Evolutionary conservation across 2,797 vertebrate genomes (phyloP).

Genomic region (Pseudotriccus pelzelni): DNA sequence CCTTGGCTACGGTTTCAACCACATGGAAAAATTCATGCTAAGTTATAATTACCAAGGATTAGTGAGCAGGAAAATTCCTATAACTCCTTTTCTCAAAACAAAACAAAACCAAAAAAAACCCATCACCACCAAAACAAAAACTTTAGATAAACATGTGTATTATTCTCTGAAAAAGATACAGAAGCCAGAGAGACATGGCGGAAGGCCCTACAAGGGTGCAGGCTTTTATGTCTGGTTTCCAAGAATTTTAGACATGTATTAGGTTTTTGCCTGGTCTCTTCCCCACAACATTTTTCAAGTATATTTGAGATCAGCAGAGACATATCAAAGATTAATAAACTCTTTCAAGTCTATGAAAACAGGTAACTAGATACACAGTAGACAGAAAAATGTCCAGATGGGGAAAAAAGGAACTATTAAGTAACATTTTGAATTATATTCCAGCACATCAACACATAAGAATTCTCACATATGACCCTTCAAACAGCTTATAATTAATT

Average conservation of each 20-base stretch:
- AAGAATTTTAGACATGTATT: background rate
- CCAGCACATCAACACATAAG: background rate
- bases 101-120: background rate
- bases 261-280: background rate
- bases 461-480: background rate
- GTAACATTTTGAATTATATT: background rate
- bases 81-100: background rate
- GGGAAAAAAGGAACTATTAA: background rate
- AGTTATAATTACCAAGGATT: background rate
- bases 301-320: background rate
- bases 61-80: background rate
- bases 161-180: background rate
- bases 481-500: background rate
- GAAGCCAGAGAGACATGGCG: background rate
- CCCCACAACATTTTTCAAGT: background rate
- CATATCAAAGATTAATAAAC: background rate
- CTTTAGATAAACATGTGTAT: background rate
- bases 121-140: background rate
- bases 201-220: background rate
- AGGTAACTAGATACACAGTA: background rate
- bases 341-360: background rate
- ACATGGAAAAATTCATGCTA: background rate
- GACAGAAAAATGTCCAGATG: background rate
- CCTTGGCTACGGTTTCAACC: background rate
- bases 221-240: background rate